Base-by-base conservation (phyloP, 2,797 vertebrate genomes). In the Platyrinchus mystaceus region DNA sequence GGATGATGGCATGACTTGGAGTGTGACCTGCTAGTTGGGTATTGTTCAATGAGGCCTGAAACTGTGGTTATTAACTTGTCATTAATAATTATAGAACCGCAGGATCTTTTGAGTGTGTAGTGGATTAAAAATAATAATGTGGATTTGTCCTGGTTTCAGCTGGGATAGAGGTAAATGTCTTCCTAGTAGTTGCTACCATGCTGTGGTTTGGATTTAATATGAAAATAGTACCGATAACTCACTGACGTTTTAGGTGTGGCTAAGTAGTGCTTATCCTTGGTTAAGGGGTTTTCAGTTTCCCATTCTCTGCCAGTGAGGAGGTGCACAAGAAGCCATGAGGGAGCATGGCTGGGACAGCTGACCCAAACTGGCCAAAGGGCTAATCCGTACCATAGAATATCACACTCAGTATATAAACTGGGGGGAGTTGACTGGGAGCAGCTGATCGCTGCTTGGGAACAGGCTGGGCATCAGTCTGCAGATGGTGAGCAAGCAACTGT, bases 41-140 rank as follows among this genome's bases (percentile, higher is more conserved):
- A 28, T 87, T n/a, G 58, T 79, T 90, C 79, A 80, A 12, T 58
- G 63, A 89, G 52, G 46, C 55, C 60, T 92, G 63, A 91, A 93
- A 76, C 36, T 74, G 15, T 4, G 70, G 37, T 43, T 87, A 56
- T 62, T 60, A 80, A 64, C 64, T 84, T 81, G 49, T 80, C 89
- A 59, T 46, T 84, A 86, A 50, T 67, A 77, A 52, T 82, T 80
- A 43, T 1, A 73, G 84, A 79, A 70, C 50, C 50, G n/a, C 44
- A 75, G 34, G 53, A 71, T 19, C 60, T 93, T 85, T 50, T 74
- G 60, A 85, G 32, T 44, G n/a, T 7, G 8, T 34, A 74, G 26
- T 47, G 73, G 47, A 84, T 95, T 52, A 87, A 91, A 88, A 93
- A 32, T 63, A 63, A 58, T 93, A 63, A 80, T 46, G 50, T 36